Conservation (phyloP, 1,140 invertebrate genomes). For the Platyura marginata region DNA sequence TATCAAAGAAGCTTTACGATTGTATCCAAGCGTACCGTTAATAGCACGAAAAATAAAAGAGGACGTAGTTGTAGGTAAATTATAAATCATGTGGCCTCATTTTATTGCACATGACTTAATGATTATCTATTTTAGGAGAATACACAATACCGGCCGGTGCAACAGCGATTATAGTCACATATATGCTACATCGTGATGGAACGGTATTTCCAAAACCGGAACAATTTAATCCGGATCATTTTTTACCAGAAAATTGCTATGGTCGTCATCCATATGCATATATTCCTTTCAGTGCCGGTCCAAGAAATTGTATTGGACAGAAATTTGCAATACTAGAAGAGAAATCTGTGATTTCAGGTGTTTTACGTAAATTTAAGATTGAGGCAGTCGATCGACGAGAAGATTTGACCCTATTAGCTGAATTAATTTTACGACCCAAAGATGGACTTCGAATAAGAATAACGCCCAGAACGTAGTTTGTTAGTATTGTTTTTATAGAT, state of each 20-base stretch:
- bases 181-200: conserved; percentile 44
- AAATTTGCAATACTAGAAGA: conserved; percentile 60
- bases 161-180: conserved; percentile 31
- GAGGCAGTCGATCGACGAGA: conserved; percentile 33
- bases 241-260: conserved; percentile 36
- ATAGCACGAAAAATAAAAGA: conserved; percentile 39
- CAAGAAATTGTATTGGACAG: conserved; percentile 49
- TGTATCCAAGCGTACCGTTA: conserved; percentile 55
- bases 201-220: conserved; percentile 48
- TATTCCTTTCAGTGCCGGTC: conserved; percentile 57
- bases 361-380: conserved; percentile 44
- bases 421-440: conserved; percentile 35
- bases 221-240: conserved; percentile 59
- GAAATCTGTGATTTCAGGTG: conserved; percentile 43
- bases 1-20: conserved; percentile 44
- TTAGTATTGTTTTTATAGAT: no score
- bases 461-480: conserved; percentile 5
- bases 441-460: conserved; percentile 30
- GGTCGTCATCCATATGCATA: conserved; percentile 43
- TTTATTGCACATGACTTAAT: not conserved
- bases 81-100: not conserved
- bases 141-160: conserved; percentile 32
- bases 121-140: conserved; percentile 20
- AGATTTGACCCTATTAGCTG: conserved; percentile 30
- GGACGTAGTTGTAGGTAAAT: conserved; percentile 34